phyloP scores from a whole-genome alignment of 2,113 vertebrate genomes.

The Siniperca knerii region DNA sequence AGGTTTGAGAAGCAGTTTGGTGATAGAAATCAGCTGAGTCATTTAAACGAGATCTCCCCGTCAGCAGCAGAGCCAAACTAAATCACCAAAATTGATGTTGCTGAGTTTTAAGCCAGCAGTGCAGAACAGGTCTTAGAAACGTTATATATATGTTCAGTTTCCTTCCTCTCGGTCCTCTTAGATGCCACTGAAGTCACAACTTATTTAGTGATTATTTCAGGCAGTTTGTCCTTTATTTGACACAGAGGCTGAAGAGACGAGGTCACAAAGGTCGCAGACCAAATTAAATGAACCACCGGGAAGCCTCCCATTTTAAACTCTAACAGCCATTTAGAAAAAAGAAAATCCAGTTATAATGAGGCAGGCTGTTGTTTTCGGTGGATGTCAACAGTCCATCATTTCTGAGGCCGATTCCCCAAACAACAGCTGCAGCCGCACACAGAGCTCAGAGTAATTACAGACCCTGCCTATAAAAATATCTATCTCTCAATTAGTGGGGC shows the following conservation, averaged over 20 bases:
- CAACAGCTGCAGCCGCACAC: conserved; percentile 34
- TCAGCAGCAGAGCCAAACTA: neutral
- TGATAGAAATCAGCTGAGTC: neutral
- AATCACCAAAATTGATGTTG: neutral
- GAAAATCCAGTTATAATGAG: conserved; percentile 19
- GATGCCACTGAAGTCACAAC: neutral
- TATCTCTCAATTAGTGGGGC: neutral
- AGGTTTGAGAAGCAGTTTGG: neutral
- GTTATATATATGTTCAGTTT: neutral
- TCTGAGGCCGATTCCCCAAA: neutral
- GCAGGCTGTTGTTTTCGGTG: conserved; percentile 11
- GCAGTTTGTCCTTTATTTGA: neutral
- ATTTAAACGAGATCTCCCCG: neutral
- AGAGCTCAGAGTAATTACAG: conserved; percentile 13
- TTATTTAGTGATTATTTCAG: neutral
- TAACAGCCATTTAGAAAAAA: neutral
- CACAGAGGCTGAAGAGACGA: neutral
- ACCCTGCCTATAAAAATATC: conserved; percentile 9
- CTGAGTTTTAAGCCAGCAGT: neutral
- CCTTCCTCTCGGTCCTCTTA: neutral
- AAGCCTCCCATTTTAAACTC: neutral
- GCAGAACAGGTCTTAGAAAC: neutral
- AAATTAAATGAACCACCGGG: neutral
- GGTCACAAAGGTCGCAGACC: neutral
- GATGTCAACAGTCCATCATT: conserved; percentile 25